Evolutionary conservation across 2,113 vertebrate genomes (phyloP), one percentile per base, ranked within the genome.

Genomic region (Triplophysa tibetana): DNA sequence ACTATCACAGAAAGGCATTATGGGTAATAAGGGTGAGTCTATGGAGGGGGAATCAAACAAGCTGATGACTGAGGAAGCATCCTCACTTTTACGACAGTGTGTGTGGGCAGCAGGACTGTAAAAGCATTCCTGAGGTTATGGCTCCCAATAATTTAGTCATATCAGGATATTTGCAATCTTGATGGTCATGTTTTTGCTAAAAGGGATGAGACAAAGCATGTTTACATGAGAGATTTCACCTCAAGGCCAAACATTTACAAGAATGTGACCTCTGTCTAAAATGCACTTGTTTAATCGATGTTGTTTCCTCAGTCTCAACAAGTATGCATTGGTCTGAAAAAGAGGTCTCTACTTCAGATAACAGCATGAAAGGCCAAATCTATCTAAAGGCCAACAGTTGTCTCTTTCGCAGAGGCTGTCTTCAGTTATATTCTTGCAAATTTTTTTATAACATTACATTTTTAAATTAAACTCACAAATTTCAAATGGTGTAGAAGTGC

Each of bases 81-180:
- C 19, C 54, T 56, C 19, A 2, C 48, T 19, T 12, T 12, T 56
- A 7, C 1, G 50, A 70, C 26, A 56, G 7, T 38, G 26, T 38
- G 48, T 70, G 52, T 16, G 52, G 26, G 50, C 52, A 14, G 50
- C 11, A 56, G 50, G 7, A n/a, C 54, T 56, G 54, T 56, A 56
- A 56, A 56, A 19, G 23, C 23, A 52, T 70, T 26, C 68, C 68
- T 70, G 68, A 23, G 24, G 68, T 64, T 56, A 13, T 38, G 63
- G 43, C 68, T 72, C 54, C 19, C 19, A 56, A 56, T 56, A 56
- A 56, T 33, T 70, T 56, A 70, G 11, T 33, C 50, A 29, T 70
- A 60, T 73, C 19, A 9, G 11, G 52, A 13, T 58, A 56, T 38
- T 72, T 72, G 10, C 52, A 72, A 24, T 58, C 6, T 56, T 72